Conservation (phyloP, 23 tunicate species). For the Halocynthia roretzi region DNA sequence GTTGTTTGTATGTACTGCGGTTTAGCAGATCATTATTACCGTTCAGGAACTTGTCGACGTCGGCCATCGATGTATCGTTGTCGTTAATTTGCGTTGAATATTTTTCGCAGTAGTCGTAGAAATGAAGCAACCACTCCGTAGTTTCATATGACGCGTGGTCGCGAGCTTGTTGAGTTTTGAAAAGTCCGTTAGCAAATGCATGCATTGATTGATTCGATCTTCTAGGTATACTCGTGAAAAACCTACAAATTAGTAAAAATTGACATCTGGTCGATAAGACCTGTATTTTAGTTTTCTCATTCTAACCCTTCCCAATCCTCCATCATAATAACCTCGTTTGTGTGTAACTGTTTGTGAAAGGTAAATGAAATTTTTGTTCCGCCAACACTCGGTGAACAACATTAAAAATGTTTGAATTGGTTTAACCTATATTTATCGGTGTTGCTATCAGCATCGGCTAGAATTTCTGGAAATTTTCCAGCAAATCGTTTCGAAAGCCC, state of each 20-base stretch:
- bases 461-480: slow-evolving; percentile 5
- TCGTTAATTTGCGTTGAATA: not conserved
- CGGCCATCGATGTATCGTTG: slow-evolving; percentile 1
- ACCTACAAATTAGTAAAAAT: too few relatives aligned
- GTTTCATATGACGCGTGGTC: not conserved
- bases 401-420: not conserved
- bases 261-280: too few relatives aligned
- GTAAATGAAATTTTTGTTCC: not conserved
- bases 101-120: slow-evolving; percentile 9
- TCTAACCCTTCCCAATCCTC: too few relatives aligned
- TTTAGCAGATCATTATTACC: not conserved
- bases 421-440: not conserved
- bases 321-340: too few relatives aligned
- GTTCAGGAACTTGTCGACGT: slow-evolving; percentile 1
- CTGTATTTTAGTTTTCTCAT: too few relatives aligned
- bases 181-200: too few relatives aligned
- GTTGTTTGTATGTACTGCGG: not conserved
- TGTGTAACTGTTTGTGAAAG: too few relatives aligned
- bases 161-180: not conserved
- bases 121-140: not conserved
- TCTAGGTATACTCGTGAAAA: too few relatives aligned
- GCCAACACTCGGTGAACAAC: not conserved
- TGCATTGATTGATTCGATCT: too few relatives aligned
- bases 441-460: not conserved
- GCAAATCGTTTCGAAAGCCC: slow-evolving; percentile 5